These are phyloP conservation scores for Pogonomyrmex barbatus DNA, from an alignment of 1,140 invertebrate genomes.

Conservation along the genomic window DNA sequence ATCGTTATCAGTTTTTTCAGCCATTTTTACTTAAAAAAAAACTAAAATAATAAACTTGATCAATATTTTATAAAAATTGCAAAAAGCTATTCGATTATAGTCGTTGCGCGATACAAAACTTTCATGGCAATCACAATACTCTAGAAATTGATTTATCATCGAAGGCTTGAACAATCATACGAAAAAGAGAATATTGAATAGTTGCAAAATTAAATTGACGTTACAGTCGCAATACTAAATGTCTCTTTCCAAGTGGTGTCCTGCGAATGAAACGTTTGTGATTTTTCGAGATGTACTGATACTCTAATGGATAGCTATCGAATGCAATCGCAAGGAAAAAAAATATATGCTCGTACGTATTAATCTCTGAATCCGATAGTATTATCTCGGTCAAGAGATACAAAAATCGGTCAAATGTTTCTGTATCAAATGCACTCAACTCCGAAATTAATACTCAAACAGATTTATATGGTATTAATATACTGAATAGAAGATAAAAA, in stretches of 20 bases:
- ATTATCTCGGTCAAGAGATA: slow-evolving; percentile 35
- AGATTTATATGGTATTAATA: slow-evolving; percentile 30
- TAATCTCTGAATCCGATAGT: slow-evolving; percentile 1
- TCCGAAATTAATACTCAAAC: slow-evolving; percentile 23
- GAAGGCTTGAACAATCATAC: slow-evolving; percentile 18
- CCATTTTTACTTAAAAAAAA: too few species aligned
- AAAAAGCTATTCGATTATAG: background rate
- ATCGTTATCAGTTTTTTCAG: background rate
- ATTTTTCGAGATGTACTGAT: slow-evolving; percentile 56
- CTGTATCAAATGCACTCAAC: slow-evolving; percentile 10
- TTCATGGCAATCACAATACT: background rate
- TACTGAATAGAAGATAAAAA: slow-evolving; percentile 1
- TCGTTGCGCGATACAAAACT: background rate
- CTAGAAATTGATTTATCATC: background rate
- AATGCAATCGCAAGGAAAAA: slow-evolving; percentile 28
- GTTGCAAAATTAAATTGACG: slow-evolving; percentile 48
- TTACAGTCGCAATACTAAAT: slow-evolving; percentile 34
- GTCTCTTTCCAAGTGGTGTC: slow-evolving; percentile 30
- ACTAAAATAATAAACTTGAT: background rate
- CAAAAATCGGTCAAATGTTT: slow-evolving; percentile 39
- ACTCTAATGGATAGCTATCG: slow-evolving; percentile 51
- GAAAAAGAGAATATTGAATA: slow-evolving; percentile 46
- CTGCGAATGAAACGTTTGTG: slow-evolving; percentile 52
- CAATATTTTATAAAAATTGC: background rate
- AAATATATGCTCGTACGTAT: slow-evolving; percentile 28